These are phyloP conservation scores for Phrynocephalus forsythii DNA, from an alignment of 2,797 vertebrate genomes.

Conservation along the genomic window DNA sequence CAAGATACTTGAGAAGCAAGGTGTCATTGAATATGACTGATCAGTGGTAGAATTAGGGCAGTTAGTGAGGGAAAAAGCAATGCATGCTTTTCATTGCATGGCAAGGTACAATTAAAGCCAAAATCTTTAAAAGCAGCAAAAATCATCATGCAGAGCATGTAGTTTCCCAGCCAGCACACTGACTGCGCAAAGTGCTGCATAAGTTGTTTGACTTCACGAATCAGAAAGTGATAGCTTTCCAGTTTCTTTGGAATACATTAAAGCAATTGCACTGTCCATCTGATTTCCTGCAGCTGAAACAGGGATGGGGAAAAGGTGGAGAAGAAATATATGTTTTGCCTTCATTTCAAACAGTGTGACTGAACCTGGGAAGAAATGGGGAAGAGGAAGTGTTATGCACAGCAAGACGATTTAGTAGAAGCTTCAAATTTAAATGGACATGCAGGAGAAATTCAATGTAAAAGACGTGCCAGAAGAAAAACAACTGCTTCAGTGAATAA, in stretches of 20 bases:
- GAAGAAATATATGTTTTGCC: neutral
- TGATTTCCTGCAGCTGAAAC: constrained; percentile 12
- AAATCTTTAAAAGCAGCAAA: constrained; percentile 6
- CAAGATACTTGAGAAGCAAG: neutral
- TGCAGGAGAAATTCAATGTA: neutral
- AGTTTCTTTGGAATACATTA: constrained; percentile 17
- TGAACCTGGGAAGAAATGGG: neutral
- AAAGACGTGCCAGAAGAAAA: neutral
- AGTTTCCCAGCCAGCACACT: constrained; percentile 20
- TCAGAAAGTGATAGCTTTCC: constrained; percentile 31
- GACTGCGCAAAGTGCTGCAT: constrained; percentile 24
- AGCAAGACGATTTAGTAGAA: neutral
- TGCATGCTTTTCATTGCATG: neutral
- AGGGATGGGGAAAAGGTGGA: neutral
- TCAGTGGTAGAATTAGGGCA: neutral
- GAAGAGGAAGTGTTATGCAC: neutral
- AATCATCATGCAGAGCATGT: constrained; percentile 29
- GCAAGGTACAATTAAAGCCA: constrained; percentile 28
- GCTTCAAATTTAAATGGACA: neutral
- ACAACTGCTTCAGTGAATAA: neutral
- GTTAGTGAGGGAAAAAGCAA: neutral
- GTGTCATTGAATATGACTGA: neutral
- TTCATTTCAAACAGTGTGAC: neutral
- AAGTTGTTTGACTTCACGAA: constrained; percentile 40
- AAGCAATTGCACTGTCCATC: constrained; percentile 25